Conservation (phyloP, 2,113 vertebrate genomes). For the Chloroceryle aenea region DNA sequence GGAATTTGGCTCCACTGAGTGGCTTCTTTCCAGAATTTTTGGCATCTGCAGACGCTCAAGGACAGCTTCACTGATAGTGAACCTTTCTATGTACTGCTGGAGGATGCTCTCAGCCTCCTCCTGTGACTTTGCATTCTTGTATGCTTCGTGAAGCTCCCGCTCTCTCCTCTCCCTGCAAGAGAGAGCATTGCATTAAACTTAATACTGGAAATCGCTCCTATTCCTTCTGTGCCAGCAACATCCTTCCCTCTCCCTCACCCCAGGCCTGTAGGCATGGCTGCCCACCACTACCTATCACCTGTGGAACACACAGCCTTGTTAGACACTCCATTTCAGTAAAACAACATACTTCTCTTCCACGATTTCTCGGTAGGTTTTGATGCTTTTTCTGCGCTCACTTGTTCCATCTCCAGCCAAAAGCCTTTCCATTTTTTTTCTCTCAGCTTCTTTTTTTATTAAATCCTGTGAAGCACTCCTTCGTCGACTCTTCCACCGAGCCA, state of each 20-base stretch:
- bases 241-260: neutral
- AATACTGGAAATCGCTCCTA: neutral
- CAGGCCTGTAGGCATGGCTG: neutral
- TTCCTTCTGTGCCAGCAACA: neutral
- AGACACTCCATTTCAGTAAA: neutral
- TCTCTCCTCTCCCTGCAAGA: slow-evolving; percentile 85
- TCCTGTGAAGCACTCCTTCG: slow-evolving; percentile 95
- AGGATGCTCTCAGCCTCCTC: slow-evolving; percentile 91
- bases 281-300: neutral
- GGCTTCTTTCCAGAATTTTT: slow-evolving; percentile 92
- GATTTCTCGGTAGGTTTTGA: slow-evolving; percentile 98
- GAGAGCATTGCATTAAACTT: neutral
- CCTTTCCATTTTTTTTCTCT: slow-evolving; percentile 94
- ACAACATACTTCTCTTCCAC: slow-evolving; percentile 94
- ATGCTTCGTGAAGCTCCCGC: slow-evolving; percentile 87
- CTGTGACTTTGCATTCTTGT: slow-evolving; percentile 84
- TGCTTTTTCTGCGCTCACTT: slow-evolving; percentile 89
- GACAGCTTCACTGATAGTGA: slow-evolving; percentile 94
- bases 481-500: slow-evolving; percentile 94
- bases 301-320: neutral
- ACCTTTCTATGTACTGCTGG: slow-evolving; percentile 91
- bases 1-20: slow-evolving; percentile 89
- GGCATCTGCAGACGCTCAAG: slow-evolving; percentile 93
- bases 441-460: slow-evolving; percentile 95
- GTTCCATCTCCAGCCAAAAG: slow-evolving; percentile 77